A percentile compares a stretch with the other conserved stretches of the same genome.
Conservation (phyloP, 2,113 vertebrate species). For the Corapipo altera region DNA sequence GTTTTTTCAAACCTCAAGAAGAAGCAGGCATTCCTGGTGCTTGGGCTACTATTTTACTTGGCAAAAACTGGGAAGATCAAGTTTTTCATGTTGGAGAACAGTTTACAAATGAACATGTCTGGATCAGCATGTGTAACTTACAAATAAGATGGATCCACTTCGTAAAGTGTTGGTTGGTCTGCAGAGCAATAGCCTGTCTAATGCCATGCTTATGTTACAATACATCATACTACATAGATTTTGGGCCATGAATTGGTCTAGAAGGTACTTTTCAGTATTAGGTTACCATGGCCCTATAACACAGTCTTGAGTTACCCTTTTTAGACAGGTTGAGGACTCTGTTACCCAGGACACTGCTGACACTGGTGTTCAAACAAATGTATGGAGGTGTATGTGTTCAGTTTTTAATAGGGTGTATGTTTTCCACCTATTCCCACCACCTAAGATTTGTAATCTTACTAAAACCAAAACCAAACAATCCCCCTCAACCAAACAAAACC, state of each 20-base stretch:
- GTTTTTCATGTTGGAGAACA: background rate
- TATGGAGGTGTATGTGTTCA: background rate
- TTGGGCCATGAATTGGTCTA: background rate
- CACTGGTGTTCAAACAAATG: background rate
- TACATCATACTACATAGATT: background rate
- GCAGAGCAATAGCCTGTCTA: background rate
- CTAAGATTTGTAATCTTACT: background rate
- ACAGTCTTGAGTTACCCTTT: background rate
- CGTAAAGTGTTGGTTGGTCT: background rate
- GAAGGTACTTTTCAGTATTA: background rate
- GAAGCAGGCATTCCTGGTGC: background rate
- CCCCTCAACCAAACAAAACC: background rate
- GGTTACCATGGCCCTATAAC: background rate
- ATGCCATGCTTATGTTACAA: background rate
- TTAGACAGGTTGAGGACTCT: background rate
- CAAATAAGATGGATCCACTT: background rate
- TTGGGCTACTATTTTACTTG: background rate
- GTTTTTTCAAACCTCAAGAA: background rate
- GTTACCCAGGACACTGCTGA: background rate
- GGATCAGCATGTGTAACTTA: background rate
- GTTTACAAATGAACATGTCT: background rate
- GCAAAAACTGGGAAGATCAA: background rate
- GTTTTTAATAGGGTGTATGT: background rate
- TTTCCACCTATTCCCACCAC: background rate
- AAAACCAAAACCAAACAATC: background rate